Evolutionary conservation across 2,797 vertebrate genomes (phyloP).

Genomic region (Gymnocypris eckloni): DNA sequence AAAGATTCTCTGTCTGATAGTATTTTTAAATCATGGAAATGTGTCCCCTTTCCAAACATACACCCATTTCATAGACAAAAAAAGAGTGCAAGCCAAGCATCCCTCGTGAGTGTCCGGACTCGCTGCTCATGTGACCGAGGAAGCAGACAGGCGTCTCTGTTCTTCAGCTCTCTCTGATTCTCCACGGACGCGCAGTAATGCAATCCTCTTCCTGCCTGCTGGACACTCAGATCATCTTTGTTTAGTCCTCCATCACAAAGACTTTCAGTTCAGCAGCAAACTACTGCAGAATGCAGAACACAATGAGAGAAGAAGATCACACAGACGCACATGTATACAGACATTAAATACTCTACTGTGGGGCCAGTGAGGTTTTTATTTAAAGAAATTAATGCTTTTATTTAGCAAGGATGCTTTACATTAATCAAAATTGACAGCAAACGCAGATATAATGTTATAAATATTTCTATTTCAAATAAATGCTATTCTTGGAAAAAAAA

Average conservation of each 20-base stretch:
- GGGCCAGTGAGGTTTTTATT: too few relatives aligned
- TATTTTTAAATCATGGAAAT: background rate
- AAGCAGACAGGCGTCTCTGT: conserved; percentile 16
- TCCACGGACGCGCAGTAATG: conserved; percentile 49
- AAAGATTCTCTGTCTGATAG: background rate
- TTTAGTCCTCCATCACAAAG: background rate
- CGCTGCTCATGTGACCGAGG: background rate
- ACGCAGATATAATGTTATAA: background rate
- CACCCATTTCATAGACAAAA: background rate
- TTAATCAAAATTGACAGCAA: background rate
- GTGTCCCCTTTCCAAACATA: background rate
- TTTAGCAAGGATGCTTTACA: background rate
- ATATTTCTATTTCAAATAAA: background rate
- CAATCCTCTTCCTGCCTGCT: conserved; percentile 51
- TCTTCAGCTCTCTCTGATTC: conserved; percentile 35
- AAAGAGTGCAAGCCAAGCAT: background rate
- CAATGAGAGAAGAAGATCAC: background rate
- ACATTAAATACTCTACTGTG: background rate
- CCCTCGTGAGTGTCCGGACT: background rate
- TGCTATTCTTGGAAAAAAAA: too few relatives aligned
- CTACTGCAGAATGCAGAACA: background rate
- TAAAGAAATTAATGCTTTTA: background rate
- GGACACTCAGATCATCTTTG: conserved; percentile 32
- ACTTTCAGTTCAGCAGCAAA: background rate
- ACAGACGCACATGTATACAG: background rate